Evolutionary conservation across 37 sponge, comb jelly and placozoan genomes (phyloP).

Genomic region (Agelas oroides): DNA sequence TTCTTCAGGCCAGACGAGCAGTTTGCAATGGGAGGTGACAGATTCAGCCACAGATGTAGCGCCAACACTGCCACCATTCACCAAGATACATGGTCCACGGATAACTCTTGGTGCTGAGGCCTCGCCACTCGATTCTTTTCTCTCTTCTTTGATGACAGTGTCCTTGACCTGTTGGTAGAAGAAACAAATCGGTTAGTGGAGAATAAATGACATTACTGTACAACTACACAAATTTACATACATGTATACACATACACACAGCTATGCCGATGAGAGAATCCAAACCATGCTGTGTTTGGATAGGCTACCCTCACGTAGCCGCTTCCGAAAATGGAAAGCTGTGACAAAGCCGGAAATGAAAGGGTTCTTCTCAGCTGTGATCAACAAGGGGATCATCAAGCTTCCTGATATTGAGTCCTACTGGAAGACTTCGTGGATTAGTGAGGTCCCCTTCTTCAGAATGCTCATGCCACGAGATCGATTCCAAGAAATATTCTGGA

Average conservation of each 20-base stretch:
- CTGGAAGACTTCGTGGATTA: conserved; percentile 26
- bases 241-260: background rate
- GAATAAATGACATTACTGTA: too few species aligned
- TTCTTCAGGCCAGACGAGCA: too few species aligned
- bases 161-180: background rate
- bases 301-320: background rate
- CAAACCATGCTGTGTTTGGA: background rate
- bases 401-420: background rate
- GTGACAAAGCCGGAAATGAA: background rate
- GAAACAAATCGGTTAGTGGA: background rate
- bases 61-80: background rate
- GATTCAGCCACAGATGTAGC: background rate
- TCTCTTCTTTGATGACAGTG: background rate
- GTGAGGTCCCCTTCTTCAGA: background rate
- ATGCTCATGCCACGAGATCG: conserved; percentile 8
- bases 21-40: too few species aligned
- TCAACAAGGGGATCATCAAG: background rate
- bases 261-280: background rate
- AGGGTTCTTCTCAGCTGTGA: background rate
- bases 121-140: background rate
- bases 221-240: too few species aligned
- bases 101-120: background rate
- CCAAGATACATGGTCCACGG: background rate
- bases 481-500: conserved; percentile 11
- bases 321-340: background rate